Percentiles rank a stretch among this genome's conserved stretches.
Conservation (phyloP, 2,797 vertebrate genomes). For the Eptatretus atami region DNA sequence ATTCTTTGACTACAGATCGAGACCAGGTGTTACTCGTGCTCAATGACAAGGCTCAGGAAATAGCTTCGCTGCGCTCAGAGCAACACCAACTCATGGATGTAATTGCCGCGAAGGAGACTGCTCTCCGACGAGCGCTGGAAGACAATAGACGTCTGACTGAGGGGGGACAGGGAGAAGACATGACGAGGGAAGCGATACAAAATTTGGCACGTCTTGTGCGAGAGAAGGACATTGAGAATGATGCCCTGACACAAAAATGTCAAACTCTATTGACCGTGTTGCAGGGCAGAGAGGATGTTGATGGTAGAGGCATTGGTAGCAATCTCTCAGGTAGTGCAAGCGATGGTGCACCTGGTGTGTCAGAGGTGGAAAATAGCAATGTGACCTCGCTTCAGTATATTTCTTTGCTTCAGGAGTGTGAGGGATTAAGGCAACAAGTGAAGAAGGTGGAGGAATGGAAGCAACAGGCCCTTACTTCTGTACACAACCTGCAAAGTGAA, state of each 20-base stretch:
- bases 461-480: constrained; percentile 81
- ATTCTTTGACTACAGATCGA: constrained; percentile 44
- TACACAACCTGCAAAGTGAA: constrained; percentile 90
- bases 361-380: too few species aligned
- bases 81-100: constrained; percentile 70
- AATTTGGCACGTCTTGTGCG: constrained; percentile 84
- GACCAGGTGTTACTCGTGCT: constrained; percentile 61
- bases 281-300: constrained; percentile 25
- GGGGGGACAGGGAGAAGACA: constrained; percentile 36
- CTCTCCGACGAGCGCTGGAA: constrained; percentile 48
- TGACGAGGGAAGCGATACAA: constrained; percentile 88
- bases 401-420: constrained; percentile 34
- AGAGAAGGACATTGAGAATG: constrained; percentile 94
- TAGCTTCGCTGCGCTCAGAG: constrained; percentile 58
- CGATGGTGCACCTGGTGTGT: not conserved
- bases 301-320: not conserved
- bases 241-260: constrained; percentile 78
- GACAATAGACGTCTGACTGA: constrained; percentile 45
- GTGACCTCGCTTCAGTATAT: constrained; percentile 64
- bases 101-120: constrained; percentile 53
- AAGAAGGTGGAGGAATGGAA: constrained; percentile 99
- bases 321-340: not conserved
- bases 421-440: constrained; percentile 68
- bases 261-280: constrained; percentile 62
- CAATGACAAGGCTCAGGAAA: constrained; percentile 74